A percentile compares a stretch with the other conserved stretches of the same genome.
Evolutionary conservation across 2,797 vertebrate species (phyloP).

Genomic region (Bucorvus abyssinicus): DNA sequence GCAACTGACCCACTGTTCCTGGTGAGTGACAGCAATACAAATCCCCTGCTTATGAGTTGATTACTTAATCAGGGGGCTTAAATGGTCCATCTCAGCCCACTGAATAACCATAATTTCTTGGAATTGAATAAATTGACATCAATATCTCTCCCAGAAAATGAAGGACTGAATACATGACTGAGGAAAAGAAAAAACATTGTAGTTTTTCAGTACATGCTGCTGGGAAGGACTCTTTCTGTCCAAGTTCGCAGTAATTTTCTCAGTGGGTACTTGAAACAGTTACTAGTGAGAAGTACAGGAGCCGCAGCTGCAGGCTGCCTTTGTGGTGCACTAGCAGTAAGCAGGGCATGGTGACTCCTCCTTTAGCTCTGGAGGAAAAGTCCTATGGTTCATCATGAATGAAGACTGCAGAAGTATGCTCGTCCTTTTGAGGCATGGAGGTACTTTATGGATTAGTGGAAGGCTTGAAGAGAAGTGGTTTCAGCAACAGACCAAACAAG

Average conservation of each 20-base stretch:
- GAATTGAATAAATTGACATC: neutral
- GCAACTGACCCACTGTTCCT: neutral
- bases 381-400: neutral
- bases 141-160: neutral
- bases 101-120: neutral
- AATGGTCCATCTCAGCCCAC: neutral
- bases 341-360: neutral
- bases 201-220: neutral
- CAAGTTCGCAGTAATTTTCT: neutral
- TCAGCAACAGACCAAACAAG: neutral
- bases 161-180: neutral
- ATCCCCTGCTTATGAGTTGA: neutral
- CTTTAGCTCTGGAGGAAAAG: neutral
- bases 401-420: neutral
- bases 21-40: neutral
- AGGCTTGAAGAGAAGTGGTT: neutral
- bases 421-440: neutral
- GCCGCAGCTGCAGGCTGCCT: neutral
- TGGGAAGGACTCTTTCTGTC: neutral
- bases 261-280: neutral
- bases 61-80: neutral
- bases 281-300: neutral
- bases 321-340: neutral
- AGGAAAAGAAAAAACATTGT: neutral
- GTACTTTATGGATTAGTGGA: neutral